phyloP scores from a whole-genome alignment of 2,113 vertebrate genomes.

The zebrafish (Danio rerio) region GRCz12tu NC_133177.1:19867501-19868000 shows the following conservation, averaged over 20 bases:
- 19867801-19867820: not conserved
- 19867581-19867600: not conserved
- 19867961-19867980: no score
- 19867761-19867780: no score
- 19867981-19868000: no score
- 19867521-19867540: not conserved
- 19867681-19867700: not conserved
- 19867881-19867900: no score
- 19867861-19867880: no score
- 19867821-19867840: not conserved
- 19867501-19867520: conserved; percentile 50
- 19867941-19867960: no score
- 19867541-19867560: conserved; percentile 46
- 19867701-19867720: not conserved
- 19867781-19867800: no score
- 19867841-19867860: no score
- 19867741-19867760: no score
- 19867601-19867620: not conserved
- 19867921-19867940: no score
- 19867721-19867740: not conserved
- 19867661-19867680: not conserved
- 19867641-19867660: not conserved
- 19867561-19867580: conserved; percentile 37
- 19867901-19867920: no score
- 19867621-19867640: not conserved